These are phyloP conservation scores for Ovibos moschatus DNA, from an alignment of 2,113 vertebrate species.

Conservation along the genomic window DNA sequence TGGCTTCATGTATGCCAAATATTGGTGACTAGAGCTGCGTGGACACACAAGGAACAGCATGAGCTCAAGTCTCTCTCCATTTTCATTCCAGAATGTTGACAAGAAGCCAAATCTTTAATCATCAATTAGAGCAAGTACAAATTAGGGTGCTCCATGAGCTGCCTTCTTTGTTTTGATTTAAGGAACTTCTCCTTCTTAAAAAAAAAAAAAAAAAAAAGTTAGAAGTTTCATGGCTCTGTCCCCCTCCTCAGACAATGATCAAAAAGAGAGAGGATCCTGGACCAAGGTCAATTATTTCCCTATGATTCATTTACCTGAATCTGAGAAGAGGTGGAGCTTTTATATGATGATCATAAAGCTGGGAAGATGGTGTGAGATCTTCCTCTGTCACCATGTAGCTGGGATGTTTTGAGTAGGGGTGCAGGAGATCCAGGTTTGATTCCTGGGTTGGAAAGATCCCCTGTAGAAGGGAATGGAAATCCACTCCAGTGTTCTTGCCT, in stretches of 20 bases:
- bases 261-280: neutral
- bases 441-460: neutral
- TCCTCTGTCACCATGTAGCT: neutral
- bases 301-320: neutral
- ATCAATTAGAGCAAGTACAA: neutral
- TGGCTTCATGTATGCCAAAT: neutral
- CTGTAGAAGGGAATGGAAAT: neutral
- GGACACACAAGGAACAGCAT: neutral
- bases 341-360: neutral
- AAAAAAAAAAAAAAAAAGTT: neutral
- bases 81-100: neutral
- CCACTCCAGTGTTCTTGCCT: neutral
- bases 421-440: neutral
- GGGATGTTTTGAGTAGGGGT: neutral
- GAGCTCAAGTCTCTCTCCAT: neutral
- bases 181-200: neutral
- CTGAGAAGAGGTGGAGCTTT: neutral
- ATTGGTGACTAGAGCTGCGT: neutral
- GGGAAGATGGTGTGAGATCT: neutral
- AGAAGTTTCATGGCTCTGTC: neutral
- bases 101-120: neutral
- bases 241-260: neutral
- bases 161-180: neutral
- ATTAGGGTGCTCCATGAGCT: neutral
- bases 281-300: neutral